Percentiles rank a stretch among this genome's conserved stretches.
phyloP scores from a whole-genome alignment of 2,113 vertebrate genomes.

The Cromileptes altivelis region DNA sequence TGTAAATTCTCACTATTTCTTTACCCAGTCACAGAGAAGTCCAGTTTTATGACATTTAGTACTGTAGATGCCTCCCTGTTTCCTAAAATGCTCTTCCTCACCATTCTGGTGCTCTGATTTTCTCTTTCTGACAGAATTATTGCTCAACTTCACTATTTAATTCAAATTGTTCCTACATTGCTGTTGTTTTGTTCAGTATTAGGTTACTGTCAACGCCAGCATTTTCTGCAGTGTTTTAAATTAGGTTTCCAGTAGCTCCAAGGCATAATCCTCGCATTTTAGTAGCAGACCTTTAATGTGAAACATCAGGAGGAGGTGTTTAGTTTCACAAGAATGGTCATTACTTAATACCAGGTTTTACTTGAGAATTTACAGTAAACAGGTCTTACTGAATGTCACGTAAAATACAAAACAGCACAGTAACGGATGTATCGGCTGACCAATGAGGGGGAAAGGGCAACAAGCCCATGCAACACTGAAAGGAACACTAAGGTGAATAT shows the following conservation, averaged over 20 bases:
- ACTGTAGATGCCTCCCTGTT: background rate
- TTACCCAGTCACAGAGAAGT: background rate
- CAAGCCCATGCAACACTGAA: conserved; percentile 31
- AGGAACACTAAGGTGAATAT: conserved; percentile 16
- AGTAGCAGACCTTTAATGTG: background rate
- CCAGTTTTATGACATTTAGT: background rate
- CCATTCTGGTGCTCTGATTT: background rate
- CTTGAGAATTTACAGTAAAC: conserved; percentile 63
- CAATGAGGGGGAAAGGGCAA: conserved; percentile 15
- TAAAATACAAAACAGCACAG: conserved; percentile 23
- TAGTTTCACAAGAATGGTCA: background rate
- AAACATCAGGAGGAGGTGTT: conserved; percentile 4
- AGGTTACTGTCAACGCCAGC: background rate
- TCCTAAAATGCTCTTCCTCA: background rate
- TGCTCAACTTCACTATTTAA: background rate
- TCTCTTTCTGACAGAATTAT: background rate
- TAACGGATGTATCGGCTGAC: conserved; percentile 23
- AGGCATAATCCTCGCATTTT: background rate
- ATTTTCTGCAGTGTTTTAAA: conserved; percentile 16
- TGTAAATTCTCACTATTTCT: conserved; percentile 54
- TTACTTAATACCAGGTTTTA: background rate
- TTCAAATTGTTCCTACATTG: background rate
- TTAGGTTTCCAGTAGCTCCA: background rate
- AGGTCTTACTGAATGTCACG: background rate
- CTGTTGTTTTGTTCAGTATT: background rate